phyloP scores from a whole-genome alignment of 2,888 invertebrate genomes.

The Apoda limacodes region DNA sequence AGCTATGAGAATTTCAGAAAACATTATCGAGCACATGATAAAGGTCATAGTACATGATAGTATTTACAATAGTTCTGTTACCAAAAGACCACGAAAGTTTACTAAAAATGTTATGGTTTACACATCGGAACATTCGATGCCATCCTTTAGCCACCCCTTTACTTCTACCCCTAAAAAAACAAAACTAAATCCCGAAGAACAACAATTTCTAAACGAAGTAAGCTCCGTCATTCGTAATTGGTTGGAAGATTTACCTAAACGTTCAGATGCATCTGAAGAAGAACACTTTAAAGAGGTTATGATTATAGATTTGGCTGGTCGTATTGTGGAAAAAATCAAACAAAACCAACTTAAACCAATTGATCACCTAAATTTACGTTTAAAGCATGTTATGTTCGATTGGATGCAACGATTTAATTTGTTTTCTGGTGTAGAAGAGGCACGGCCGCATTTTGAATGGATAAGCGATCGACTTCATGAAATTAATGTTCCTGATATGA shows the following conservation, averaged over 20 bases:
- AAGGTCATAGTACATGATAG: too few species aligned
- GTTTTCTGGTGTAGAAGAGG: constrained; percentile 25
- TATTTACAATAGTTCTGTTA: too few species aligned
- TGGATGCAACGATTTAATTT: constrained; percentile 32
- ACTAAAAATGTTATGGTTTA: constrained; percentile 24
- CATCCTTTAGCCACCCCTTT: constrained; percentile 13
- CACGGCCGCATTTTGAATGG: constrained; percentile 23
- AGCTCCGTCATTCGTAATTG: constrained; percentile 25
- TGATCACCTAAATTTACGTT: constrained; percentile 23
- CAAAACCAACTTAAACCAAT: constrained; percentile 25
- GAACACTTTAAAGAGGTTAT: constrained; percentile 28
- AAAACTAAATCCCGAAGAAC: constrained; percentile 29
- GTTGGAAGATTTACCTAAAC: constrained; percentile 30
- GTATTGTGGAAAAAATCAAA: constrained; percentile 31
- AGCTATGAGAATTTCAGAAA: too few species aligned
- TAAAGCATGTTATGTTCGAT: constrained; percentile 26
- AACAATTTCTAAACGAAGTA: constrained; percentile 24
- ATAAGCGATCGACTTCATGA: constrained; percentile 20
- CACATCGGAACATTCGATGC: constrained; percentile 22
- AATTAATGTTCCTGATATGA: constrained; percentile 26
- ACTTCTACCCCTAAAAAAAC: constrained; percentile 30
- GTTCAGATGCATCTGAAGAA: constrained; percentile 23
- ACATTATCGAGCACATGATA: too few species aligned
- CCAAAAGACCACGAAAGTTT: too few species aligned
- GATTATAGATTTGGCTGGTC: constrained; percentile 31